Conservation (phyloP, 2,797 vertebrate species). For the Peromyscus attwateri region DNA sequence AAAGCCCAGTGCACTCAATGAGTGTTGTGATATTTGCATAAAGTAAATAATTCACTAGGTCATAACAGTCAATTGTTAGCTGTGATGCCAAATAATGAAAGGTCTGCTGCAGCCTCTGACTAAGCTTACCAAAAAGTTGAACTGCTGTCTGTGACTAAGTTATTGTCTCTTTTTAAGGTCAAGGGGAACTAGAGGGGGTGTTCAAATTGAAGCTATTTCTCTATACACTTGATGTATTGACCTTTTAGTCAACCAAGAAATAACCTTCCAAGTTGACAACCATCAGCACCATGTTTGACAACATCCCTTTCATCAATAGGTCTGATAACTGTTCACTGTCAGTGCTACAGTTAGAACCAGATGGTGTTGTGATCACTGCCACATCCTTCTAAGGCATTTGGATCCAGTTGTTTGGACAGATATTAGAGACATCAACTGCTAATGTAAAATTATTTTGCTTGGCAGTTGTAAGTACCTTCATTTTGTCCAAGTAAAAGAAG, state of each 20-base stretch:
- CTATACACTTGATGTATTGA: neutral
- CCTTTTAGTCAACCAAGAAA: neutral
- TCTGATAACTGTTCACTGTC: neutral
- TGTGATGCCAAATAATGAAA: neutral
- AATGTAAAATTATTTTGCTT: neutral
- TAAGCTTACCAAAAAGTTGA: neutral
- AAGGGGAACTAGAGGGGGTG: neutral
- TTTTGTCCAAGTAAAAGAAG: neutral
- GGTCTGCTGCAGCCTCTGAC: neutral
- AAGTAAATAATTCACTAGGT: neutral
- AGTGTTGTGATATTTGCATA: neutral
- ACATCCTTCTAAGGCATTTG: neutral
- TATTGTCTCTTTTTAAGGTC: neutral
- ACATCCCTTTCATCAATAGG: neutral
- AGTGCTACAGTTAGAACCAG: neutral
- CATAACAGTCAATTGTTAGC: neutral
- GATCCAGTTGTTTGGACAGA: neutral
- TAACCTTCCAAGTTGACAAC: neutral
- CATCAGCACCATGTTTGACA: neutral
- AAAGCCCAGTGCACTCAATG: neutral
- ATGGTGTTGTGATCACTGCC: neutral
- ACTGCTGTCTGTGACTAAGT: neutral
- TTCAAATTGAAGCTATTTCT: neutral
- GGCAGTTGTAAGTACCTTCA: neutral
- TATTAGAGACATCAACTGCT: neutral